phyloP scores from a whole-genome alignment of 2,888 invertebrate genomes.

The Cephus runcator region DNA sequence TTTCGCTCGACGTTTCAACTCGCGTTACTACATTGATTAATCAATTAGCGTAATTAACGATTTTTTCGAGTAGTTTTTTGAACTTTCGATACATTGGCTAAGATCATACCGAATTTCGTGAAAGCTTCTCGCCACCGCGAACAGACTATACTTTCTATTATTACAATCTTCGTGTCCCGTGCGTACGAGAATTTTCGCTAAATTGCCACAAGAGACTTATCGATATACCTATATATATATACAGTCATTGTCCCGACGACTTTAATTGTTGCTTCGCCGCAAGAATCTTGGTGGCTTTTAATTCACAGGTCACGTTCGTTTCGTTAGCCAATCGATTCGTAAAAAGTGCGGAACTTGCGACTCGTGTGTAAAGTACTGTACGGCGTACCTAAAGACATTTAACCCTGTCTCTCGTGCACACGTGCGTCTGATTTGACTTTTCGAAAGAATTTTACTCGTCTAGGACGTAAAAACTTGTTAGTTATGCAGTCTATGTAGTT shows the following conservation, averaged over 20 bases:
- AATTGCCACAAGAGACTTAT: neutral
- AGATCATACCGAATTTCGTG: neutral
- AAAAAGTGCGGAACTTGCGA: neutral
- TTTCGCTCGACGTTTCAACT: neutral
- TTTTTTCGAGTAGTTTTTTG: neutral
- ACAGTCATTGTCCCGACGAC: neutral
- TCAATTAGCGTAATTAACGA: neutral
- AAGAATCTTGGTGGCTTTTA: neutral
- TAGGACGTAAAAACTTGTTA: neutral
- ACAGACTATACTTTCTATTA: neutral
- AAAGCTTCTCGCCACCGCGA: neutral
- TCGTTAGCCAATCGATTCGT: neutral
- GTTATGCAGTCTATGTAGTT: neutral
- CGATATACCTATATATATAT: neutral
- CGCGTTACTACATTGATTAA: neutral
- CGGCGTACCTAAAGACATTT: neutral
- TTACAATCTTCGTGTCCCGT: neutral
- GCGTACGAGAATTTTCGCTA: neutral
- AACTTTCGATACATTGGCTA: neutral
- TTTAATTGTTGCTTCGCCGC: neutral
- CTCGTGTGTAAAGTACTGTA: neutral
- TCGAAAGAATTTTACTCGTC: neutral
- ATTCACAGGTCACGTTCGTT: neutral
- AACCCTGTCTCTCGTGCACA: neutral
- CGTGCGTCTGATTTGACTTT: neutral